Evolutionary conservation across 2,113 vertebrate species (phyloP).

Genomic region (Catharus fuscescens): DNA sequence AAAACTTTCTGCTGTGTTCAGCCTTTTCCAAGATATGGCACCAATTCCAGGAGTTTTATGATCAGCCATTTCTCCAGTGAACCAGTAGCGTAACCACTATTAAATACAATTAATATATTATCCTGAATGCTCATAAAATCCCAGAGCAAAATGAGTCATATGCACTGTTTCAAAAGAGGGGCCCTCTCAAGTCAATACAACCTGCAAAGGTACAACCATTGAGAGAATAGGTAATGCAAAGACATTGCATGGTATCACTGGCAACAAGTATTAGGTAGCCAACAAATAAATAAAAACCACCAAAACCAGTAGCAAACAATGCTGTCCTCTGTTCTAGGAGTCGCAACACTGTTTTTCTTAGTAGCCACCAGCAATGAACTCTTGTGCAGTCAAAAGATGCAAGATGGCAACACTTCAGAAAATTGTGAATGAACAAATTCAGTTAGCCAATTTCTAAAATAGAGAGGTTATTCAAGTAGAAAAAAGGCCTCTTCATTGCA

Average conservation of each 20-base stretch:
- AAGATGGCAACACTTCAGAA: neutral
- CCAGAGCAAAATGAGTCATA: neutral
- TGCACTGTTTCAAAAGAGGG: neutral
- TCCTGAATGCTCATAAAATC: neutral
- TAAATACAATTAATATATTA: slow-evolving; percentile 19
- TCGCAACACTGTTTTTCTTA: neutral
- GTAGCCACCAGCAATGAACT: neutral
- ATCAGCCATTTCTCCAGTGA: neutral
- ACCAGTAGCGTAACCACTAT: neutral
- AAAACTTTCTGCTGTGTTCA: neutral
- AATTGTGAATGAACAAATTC: neutral
- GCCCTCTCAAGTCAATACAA: neutral
- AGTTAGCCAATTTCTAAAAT: neutral
- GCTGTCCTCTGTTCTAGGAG: neutral
- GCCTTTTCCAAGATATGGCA: neutral
- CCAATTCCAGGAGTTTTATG: slow-evolving; percentile 16
- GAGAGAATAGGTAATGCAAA: neutral
- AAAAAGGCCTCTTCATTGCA: neutral
- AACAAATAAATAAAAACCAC: neutral
- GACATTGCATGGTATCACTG: neutral
- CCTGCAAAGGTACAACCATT: neutral
- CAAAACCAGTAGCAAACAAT: neutral
- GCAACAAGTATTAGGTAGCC: neutral
- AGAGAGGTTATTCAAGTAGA: neutral
- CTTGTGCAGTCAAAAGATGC: neutral